Conservation (phyloP, 2,797 vertebrate genomes). For the Margarornis squamiger region DNA sequence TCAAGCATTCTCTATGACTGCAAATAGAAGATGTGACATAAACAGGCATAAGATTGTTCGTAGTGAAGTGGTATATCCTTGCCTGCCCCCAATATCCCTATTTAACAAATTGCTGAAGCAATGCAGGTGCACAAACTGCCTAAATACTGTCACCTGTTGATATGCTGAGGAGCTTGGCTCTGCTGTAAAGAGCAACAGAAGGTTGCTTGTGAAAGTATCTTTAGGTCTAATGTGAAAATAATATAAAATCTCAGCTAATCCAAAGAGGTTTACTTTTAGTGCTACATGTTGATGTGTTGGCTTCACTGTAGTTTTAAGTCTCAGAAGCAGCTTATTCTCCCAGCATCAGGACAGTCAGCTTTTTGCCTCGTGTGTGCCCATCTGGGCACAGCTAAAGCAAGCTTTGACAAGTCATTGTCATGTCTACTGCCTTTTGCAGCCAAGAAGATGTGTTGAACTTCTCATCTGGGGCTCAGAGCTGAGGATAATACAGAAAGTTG, state of each 20-base stretch:
- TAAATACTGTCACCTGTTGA: background rate
- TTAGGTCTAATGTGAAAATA: background rate
- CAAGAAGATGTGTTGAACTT: background rate
- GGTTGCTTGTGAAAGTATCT: background rate
- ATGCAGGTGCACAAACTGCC: background rate
- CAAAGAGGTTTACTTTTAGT: background rate
- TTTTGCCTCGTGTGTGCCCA: background rate
- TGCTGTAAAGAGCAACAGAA: background rate
- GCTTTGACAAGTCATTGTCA: background rate
- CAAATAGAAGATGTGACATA: background rate
- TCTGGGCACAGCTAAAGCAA: background rate
- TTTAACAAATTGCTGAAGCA: background rate
- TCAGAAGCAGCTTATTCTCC: constrained; percentile 11
- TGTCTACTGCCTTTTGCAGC: background rate
- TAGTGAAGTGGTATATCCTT: background rate
- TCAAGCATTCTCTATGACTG: background rate
- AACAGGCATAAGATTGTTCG: background rate
- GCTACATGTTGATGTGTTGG: background rate
- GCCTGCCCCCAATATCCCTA: background rate
- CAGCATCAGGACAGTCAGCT: background rate
- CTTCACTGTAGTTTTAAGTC: background rate
- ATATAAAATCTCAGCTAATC: constrained; percentile 1
- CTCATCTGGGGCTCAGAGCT: background rate
- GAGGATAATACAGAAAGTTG: background rate
- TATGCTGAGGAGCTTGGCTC: background rate